phyloP scores from a whole-genome alignment of 2,888 invertebrate species.

The Cecidostiba fungosa region DNA sequence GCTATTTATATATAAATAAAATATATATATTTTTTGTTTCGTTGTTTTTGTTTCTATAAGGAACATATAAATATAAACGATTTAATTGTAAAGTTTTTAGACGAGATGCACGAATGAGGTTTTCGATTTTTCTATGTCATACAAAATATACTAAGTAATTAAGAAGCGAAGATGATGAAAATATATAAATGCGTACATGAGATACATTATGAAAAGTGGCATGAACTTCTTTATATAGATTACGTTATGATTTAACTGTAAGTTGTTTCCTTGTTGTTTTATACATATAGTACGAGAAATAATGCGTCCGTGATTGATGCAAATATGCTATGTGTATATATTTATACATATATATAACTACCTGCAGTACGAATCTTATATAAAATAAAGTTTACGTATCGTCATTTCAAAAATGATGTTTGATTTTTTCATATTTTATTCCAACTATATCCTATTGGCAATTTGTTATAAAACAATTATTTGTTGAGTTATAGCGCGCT shows the following conservation, averaged over 20 bases:
- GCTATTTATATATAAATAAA: background rate
- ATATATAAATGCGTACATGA: slow-evolving; percentile 22
- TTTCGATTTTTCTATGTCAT: slow-evolving; percentile 48
- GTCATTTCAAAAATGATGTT: slow-evolving; percentile 69
- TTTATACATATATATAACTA: slow-evolving; percentile 68
- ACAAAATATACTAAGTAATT: slow-evolving; percentile 19
- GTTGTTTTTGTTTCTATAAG: slow-evolving; percentile 12
- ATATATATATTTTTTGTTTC: background rate
- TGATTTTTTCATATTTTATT: slow-evolving; percentile 63
- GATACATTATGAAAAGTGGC: slow-evolving; percentile 19
- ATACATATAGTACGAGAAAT: slow-evolving; percentile 42
- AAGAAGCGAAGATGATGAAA: slow-evolving; percentile 17
- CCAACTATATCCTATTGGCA: background rate
- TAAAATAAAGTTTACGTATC: slow-evolving; percentile 71
- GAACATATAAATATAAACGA: slow-evolving; percentile 11
- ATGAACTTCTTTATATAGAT: slow-evolving; percentile 31
- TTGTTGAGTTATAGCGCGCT: background rate
- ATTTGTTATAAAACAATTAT: background rate
- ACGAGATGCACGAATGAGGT: background rate
- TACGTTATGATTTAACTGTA: slow-evolving; percentile 49
- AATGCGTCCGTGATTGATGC: slow-evolving; percentile 37
- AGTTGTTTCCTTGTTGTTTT: slow-evolving; percentile 61
- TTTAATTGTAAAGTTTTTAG: slow-evolving; percentile 28
- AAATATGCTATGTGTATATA: slow-evolving; percentile 70
- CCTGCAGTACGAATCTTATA: slow-evolving; percentile 66